Percentiles rank a stretch among this genome's conserved stretches.
Conservation (phyloP, 2,113 vertebrate genomes). For the Hippocampus mohnikei region DNA sequence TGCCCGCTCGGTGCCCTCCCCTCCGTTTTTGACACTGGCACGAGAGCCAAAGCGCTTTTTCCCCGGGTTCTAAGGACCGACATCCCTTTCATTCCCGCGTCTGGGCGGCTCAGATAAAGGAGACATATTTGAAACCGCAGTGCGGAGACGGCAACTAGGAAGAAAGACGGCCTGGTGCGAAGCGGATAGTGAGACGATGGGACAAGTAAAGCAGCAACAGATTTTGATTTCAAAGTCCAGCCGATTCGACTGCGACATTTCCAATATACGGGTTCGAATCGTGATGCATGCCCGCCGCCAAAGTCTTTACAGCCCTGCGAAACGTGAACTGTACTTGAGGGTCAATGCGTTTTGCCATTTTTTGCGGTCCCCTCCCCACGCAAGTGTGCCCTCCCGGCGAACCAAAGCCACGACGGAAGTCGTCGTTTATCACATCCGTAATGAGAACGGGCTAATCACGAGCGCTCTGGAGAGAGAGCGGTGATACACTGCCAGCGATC, state of each 20-base stretch:
- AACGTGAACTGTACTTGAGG: slow-evolving; percentile 20
- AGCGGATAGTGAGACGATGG: slow-evolving; percentile 36
- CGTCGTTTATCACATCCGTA: slow-evolving; percentile 71
- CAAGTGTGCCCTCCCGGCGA: slow-evolving; percentile 45
- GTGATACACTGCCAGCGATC: slow-evolving; percentile 71
- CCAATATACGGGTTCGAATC: neutral
- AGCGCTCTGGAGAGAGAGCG: slow-evolving; percentile 69
- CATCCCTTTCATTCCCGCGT: slow-evolving; percentile 71
- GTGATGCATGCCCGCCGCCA: too few relatives aligned
- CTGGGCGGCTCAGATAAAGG: slow-evolving; percentile 75
- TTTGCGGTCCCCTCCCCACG: slow-evolving; percentile 12
- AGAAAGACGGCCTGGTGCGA: slow-evolving; percentile 29
- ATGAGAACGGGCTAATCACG: slow-evolving; percentile 70
- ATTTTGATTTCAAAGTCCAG: slow-evolving; percentile 27
- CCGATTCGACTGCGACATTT: slow-evolving; percentile 35
- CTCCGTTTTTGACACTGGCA: slow-evolving; percentile 56
- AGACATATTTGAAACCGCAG: slow-evolving; percentile 70
- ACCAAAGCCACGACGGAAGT: slow-evolving; percentile 51
- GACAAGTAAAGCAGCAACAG: slow-evolving; percentile 37
- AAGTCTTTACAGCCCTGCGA: too few relatives aligned
- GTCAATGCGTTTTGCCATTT: slow-evolving; percentile 36
- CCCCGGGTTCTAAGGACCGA: slow-evolving; percentile 70
- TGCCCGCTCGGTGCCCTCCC: slow-evolving; percentile 56
- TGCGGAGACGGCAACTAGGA: slow-evolving; percentile 63
- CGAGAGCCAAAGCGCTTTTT: slow-evolving; percentile 67